Evolutionary conservation across 1,140 invertebrate species (phyloP).

Genomic region (Drosophila nasuta): DNA sequence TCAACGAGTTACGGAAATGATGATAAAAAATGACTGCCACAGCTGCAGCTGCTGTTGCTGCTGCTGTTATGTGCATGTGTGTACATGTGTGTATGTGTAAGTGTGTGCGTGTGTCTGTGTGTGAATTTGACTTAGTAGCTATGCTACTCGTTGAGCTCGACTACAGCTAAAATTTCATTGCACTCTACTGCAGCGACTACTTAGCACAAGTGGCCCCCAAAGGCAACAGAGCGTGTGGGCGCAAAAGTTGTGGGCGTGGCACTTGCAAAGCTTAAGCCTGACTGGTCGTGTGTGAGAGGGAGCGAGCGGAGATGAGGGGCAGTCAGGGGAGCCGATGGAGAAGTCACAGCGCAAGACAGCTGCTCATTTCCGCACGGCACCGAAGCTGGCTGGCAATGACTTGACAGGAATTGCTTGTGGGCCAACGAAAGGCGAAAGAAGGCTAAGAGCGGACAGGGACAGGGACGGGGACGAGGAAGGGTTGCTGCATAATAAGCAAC

Average conservation of each 20-base stretch:
- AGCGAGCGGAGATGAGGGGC: not conserved
- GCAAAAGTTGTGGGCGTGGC: conserved; percentile 30
- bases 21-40: conserved; percentile 80
- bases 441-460: not conserved
- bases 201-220: conserved; percentile 76
- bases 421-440: not conserved
- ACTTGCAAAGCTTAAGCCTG: conserved; percentile 62
- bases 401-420: conserved; percentile 56
- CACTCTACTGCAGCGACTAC: conserved; percentile 76
- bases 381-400: conserved; percentile 68
- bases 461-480: too few species aligned
- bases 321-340: conserved; percentile 20
- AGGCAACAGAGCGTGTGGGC: conserved; percentile 45
- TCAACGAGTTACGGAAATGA: conserved; percentile 82
- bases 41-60: conserved; percentile 46
- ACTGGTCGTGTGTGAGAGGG: conserved; percentile 35
- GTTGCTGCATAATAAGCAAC: conserved; percentile 75
- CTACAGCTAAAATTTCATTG: conserved; percentile 77
- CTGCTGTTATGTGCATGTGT: conserved; percentile 54
- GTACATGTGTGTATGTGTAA: conserved; percentile 39
- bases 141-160: conserved; percentile 36
- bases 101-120: conserved; percentile 37
- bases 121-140: conserved; percentile 76
- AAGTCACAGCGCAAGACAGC: conserved; percentile 70
- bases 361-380: conserved; percentile 77